Base-by-base conservation (phyloP, 2,113 vertebrate genomes). In the Poeciliopsis turrubarensis region DNA sequence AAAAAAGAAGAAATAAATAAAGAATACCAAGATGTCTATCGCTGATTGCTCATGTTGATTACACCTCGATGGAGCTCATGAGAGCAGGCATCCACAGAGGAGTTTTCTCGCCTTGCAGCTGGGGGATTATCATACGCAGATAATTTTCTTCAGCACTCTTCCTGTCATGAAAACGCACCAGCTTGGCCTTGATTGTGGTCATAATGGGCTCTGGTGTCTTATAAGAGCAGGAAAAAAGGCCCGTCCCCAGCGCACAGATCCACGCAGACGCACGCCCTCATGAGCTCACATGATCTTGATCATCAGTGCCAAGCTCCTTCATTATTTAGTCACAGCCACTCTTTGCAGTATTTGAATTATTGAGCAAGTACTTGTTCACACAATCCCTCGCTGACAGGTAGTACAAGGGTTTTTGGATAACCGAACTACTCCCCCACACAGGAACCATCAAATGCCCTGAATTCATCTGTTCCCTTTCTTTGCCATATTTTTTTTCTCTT, bases 291-390 rank as follows among this genome's bases (percentile, higher is more conserved):
- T 65, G 29, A 68, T 84, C 89, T 84, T 84, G 76, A 91, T 91
- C 83, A 91, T 79, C 90, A 81, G 80, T 77, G 82, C 75, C 81
- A 90, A 87, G 85, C 86, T 87, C 84, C 91, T 93, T 89, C 83
- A 91, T 93, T 94, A 94, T 94, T 94, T 92, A 94, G 92, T 93
- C 89, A 92, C 79, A 89, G 78, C 83, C 89, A 92, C 92, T 93
- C 91, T 91, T 91, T 91, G 90, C 86, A 80, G 83, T 65, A 70
- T 77, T 79, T 93, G 87, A 91, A 93, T 93, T 92, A 93, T 93
- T 93, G 81, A 94, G 87, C 70, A 77, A 88, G 87, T 92, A 88
- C 90, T 88, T 93, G 93, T 94, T 95, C 90, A 85, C 85, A 93
- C 89, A 92, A 90, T 92, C 90, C 88, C 81, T 84, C n/a, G 25